Conservation (phyloP, 1,140 invertebrate genomes). For the Diplogasteroides magnus region DNA sequence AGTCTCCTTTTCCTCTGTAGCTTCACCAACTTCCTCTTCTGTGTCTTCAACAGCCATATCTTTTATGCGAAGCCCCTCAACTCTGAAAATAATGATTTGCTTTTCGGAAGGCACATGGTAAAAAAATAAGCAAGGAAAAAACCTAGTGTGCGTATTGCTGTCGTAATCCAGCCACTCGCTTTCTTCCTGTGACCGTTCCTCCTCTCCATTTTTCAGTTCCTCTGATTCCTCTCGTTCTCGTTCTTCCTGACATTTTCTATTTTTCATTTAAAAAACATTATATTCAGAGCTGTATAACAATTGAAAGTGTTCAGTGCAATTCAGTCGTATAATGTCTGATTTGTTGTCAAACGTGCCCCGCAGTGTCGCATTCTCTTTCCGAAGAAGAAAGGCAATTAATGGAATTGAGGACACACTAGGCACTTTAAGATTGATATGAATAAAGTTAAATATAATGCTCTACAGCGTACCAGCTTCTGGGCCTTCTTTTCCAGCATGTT, state of each 20-base stretch:
- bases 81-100: too few relatives aligned
- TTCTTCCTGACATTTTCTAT: slow-evolving; percentile 15
- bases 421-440: too few relatives aligned
- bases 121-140: too few relatives aligned
- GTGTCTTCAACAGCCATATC: slow-evolving; percentile 25
- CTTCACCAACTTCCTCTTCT: slow-evolving; percentile 20
- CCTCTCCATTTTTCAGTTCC: slow-evolving; percentile 7
- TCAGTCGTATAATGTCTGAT: too few relatives aligned
- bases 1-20: slow-evolving; percentile 14
- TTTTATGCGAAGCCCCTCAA: slow-evolving; percentile 25
- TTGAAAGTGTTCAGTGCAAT: too few relatives aligned
- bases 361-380: too few relatives aligned
- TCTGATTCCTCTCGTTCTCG: slow-evolving; percentile 19
- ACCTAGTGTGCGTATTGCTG: not conserved
- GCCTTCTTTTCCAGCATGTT: slow-evolving; percentile 17
- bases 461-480: slow-evolving; percentile 14
- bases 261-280: not conserved
- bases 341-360: too few relatives aligned
- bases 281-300: too few relatives aligned
- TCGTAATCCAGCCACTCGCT: slow-evolving; percentile 31
- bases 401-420: too few relatives aligned
- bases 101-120: too few relatives aligned
- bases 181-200: slow-evolving; percentile 14
- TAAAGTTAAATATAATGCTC: not conserved
- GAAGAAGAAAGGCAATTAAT: too few relatives aligned